Percentiles rank a stretch among this genome's conserved stretches.
These are phyloP conservation scores for Mionectes olivaceus DNA, from an alignment of 2,797 vertebrate species.

Conservation along the genomic window DNA sequence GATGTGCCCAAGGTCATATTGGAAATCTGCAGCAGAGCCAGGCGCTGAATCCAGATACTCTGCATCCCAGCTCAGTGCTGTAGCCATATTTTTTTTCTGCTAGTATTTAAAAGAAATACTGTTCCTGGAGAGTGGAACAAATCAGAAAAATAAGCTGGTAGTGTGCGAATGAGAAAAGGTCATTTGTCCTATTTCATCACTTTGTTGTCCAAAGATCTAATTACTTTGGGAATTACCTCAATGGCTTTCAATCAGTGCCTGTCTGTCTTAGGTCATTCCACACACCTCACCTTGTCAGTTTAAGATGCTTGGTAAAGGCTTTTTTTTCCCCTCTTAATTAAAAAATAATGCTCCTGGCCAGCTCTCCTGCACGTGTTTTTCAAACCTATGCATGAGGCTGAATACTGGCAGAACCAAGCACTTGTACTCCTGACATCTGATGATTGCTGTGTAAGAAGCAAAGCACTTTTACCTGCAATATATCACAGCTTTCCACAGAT, in stretches of 20 bases:
- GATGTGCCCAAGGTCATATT: slow-evolving; percentile 68
- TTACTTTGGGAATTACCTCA: slow-evolving; percentile 73
- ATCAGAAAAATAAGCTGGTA: slow-evolving; percentile 52
- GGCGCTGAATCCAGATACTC: slow-evolving; percentile 39
- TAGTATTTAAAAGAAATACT: slow-evolving; percentile 40
- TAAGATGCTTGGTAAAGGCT: slow-evolving; percentile 55
- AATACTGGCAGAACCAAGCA: neutral
- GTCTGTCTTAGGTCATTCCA: slow-evolving; percentile 52
- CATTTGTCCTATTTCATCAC: slow-evolving; percentile 66
- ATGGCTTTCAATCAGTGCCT: slow-evolving; percentile 67
- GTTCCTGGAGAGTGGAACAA: slow-evolving; percentile 56
- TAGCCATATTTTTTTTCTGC: neutral
- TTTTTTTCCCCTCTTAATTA: slow-evolving; percentile 15
- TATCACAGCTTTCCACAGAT: slow-evolving; percentile 23
- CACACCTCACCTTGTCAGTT: slow-evolving; percentile 48
- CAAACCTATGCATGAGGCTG: neutral
- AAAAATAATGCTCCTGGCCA: slow-evolving; percentile 49
- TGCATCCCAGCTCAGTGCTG: neutral
- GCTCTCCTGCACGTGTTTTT: slow-evolving; percentile 1
- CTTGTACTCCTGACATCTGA: slow-evolving; percentile 27
- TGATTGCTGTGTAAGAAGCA: neutral
- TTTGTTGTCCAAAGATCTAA: slow-evolving; percentile 68
- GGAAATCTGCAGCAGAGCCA: slow-evolving; percentile 49
- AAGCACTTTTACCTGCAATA: neutral
- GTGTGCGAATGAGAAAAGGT: slow-evolving; percentile 56